These are phyloP conservation scores for Danio jaintianensis DNA, from an alignment of 2,797 vertebrate genomes.

Conservation along the genomic window DNA sequence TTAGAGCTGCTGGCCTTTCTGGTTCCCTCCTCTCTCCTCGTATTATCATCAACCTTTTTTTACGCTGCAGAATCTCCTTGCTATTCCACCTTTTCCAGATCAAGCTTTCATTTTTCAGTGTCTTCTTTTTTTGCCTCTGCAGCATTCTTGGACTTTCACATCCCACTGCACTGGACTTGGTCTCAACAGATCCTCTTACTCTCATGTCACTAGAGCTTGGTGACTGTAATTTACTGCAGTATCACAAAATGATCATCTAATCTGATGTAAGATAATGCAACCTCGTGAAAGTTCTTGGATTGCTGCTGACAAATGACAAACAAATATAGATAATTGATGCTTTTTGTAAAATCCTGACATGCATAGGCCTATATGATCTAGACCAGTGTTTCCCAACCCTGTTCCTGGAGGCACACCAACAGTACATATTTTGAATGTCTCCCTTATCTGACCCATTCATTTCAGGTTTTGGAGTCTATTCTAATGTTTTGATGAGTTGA, in stretches of 20 bases:
- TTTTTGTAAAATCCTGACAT: too few species aligned
- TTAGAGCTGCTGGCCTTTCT: conserved; percentile 5
- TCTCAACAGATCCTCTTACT: conserved; percentile 28
- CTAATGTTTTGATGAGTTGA: too few species aligned
- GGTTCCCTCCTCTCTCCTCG: background rate
- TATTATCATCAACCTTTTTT: conserved; percentile 17
- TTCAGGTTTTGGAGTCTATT: too few species aligned
- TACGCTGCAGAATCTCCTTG: background rate
- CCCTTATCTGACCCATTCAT: too few species aligned
- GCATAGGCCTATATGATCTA: too few species aligned
- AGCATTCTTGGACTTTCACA: background rate
- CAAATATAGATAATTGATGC: too few species aligned
- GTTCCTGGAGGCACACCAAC: too few species aligned
- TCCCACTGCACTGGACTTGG: background rate
- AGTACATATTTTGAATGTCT: too few species aligned
- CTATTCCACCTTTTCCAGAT: background rate
- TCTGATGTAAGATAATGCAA: conserved; percentile 78
- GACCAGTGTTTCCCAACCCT: too few species aligned
- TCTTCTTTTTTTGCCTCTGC: background rate
- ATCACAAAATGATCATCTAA: conserved; percentile 58
- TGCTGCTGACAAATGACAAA: conserved; percentile 48
- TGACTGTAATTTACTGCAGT: conserved; percentile 25
- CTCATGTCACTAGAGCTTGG: conserved; percentile 21
- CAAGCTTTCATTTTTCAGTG: background rate
- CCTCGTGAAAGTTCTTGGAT: conserved; percentile 38